A percentile compares a stretch with the other conserved stretches of the same genome.
These are phyloP conservation scores for Vidua chalybeata DNA, from an alignment of 2,113 vertebrate genomes.

Conservation along the genomic window DNA sequence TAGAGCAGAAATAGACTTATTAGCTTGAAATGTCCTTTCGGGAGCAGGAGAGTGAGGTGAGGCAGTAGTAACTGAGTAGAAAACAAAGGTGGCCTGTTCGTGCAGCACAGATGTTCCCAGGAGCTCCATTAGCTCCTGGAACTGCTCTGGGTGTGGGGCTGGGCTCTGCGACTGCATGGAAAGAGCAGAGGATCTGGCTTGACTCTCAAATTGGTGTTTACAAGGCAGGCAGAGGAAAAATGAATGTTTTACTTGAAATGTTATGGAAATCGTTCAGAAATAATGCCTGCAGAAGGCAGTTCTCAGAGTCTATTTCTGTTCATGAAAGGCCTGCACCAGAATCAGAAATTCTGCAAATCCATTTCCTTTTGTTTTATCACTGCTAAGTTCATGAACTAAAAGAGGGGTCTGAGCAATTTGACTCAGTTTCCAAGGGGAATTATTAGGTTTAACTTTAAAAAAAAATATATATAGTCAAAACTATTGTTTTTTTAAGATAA, in stretches of 20 bases:
- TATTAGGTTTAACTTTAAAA: neutral
- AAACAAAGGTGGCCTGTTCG: fast-evolving
- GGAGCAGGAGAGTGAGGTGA: neutral
- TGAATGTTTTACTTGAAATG: slow-evolving; percentile 46
- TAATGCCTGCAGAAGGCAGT: slow-evolving; percentile 23
- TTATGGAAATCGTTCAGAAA: slow-evolving; percentile 29
- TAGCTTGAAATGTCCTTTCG: neutral
- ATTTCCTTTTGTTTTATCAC: slow-evolving; percentile 26
- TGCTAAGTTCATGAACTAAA: neutral
- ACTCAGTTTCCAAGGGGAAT: neutral
- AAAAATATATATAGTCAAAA: neutral
- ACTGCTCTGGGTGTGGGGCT: neutral
- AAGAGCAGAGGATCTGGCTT: slow-evolving; percentile 45
- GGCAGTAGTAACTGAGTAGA: neutral
- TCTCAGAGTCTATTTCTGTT: slow-evolving; percentile 44
- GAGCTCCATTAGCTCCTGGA: neutral
- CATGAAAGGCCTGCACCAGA: neutral
- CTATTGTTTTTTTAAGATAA: neutral
- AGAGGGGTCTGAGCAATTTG: neutral
- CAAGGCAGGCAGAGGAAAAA: slow-evolving; percentile 17
- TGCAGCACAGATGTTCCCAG: neutral
- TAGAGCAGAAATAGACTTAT: neutral
- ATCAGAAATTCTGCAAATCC: neutral
- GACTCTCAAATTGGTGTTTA: slow-evolving; percentile 38
- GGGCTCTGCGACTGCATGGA: fast-evolving